A percentile compares a stretch with the other conserved stretches of the same genome.
Conservation (phyloP, 2,888 invertebrate genomes). For the Onchidella celtica region DNA sequence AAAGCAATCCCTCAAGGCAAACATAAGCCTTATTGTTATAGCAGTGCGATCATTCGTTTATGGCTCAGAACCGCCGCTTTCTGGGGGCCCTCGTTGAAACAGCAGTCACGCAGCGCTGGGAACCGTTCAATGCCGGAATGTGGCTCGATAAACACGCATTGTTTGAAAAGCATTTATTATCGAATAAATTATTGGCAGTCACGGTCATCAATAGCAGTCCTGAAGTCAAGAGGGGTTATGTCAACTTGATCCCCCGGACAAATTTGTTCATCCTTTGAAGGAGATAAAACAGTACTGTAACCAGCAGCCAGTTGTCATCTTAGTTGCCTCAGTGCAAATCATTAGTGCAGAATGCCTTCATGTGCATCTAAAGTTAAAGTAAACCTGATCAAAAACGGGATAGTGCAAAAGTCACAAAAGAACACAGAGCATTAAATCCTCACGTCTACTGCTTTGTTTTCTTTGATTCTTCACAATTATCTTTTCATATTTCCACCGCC, state of each 20-base stretch:
- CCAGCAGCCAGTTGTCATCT: too few relatives aligned
- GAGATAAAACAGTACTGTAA: too few relatives aligned
- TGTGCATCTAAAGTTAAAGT: too few relatives aligned
- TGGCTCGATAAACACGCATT: not conserved
- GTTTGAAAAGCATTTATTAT: not conserved
- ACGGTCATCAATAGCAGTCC: not conserved
- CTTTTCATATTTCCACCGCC: too few relatives aligned
- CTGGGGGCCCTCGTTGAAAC: not conserved
- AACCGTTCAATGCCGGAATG: not conserved
- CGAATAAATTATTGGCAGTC: constrained; percentile 1
- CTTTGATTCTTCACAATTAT: too few relatives aligned
- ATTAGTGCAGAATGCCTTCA: too few relatives aligned
- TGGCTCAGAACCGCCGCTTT: not conserved
- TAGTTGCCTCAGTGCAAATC: too few relatives aligned
- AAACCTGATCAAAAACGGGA: too few relatives aligned
- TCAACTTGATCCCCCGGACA: not conserved
- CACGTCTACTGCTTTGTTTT: too few relatives aligned
- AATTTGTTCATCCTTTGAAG: not conserved
- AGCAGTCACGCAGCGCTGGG: not conserved
- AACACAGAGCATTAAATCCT: too few relatives aligned
- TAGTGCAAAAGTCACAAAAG: too few relatives aligned
- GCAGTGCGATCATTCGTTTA: not conserved
- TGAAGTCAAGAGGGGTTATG: constrained; percentile 10
- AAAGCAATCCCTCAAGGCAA: not conserved
- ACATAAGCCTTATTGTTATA: not conserved